These are phyloP conservation scores for Casuarius casuarius DNA, from an alignment of 2,113 vertebrate species.

Conservation along the genomic window DNA sequence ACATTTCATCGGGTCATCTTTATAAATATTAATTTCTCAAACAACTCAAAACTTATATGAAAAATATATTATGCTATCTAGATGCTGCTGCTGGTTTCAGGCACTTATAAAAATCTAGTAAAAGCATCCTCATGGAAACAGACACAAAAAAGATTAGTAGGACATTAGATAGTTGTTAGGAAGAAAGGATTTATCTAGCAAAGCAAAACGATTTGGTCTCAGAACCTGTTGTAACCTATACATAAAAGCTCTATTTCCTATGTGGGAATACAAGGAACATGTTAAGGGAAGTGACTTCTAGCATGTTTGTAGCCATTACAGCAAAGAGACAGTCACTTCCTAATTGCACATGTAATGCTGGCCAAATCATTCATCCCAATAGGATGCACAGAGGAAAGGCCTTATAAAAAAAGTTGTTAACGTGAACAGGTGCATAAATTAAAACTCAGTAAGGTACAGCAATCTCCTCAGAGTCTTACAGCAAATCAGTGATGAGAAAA, in stretches of 20 bases:
- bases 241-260: not conserved
- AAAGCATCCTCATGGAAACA: not conserved
- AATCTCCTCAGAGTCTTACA: not conserved
- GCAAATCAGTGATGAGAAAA: not conserved
- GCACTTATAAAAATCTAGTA: not conserved
- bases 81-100: not conserved
- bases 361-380: not conserved
- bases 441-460: not conserved
- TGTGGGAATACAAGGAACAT: not conserved
- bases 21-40: conserved; percentile 37
- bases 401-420: not conserved
- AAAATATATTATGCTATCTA: not conserved
- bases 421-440: not conserved
- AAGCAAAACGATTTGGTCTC: not conserved
- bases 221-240: not conserved
- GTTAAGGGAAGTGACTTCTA: not conserved
- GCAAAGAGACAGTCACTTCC: not conserved
- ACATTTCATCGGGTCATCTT: not conserved
- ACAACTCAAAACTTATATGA: not conserved
- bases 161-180: not conserved
- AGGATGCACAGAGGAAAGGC: not conserved
- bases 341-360: not conserved
- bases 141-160: not conserved
- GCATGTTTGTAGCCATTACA: not conserved
- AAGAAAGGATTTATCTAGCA: not conserved